Evolutionary conservation across 2,797 vertebrate species (phyloP), one percentile per base, ranked within the genome.

Genomic region (Botia almorhae): DNA sequence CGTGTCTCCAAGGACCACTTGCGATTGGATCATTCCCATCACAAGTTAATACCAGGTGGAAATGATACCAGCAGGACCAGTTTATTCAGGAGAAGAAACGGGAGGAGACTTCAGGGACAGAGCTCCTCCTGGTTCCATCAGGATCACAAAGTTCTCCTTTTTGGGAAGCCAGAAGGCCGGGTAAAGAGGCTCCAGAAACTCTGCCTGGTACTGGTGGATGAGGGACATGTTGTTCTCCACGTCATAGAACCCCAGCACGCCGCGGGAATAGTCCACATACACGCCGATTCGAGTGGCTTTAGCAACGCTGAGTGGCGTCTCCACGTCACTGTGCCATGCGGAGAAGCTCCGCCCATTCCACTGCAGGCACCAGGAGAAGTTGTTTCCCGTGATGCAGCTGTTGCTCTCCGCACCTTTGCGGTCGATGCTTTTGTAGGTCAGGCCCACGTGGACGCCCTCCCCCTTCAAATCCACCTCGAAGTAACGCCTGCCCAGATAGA

Each of bases 121-220:
- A 0, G 88, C 68, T 0, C 91, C 89, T 0, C 88, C 94, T 0
- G 93, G 92, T 0, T 83, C 69, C 76, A 93, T 91, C 84, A 95
- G 61, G 36, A 86, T 43, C 0, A 95, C 89, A 0, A 90, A 13
- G 0, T 93, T 96, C 85, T 96, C 96, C 85, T 96, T 96, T 89
- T 96, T 96, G 11, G 95, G 90, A 70, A 97, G 87, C 93, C 94
- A 96, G 88, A 95, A 94, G 0, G 93, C 93, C 0, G 93, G 91
- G 58, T 95, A 96, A 0, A 96, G 89, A 0, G 92, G 93, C 87
- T 96, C 94, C 4, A 88, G 87, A 88, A 96, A 96, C 70, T 93
- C 91, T 0, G 91, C 87, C 29, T 90, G 71, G 85, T 92, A 95
- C 69, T 88, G 69, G 67, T 96, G 93, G 69, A 95, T 86, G 76